Base-by-base conservation (phyloP, 2,113 vertebrate species). In the Zosterops lateralis region DNA sequence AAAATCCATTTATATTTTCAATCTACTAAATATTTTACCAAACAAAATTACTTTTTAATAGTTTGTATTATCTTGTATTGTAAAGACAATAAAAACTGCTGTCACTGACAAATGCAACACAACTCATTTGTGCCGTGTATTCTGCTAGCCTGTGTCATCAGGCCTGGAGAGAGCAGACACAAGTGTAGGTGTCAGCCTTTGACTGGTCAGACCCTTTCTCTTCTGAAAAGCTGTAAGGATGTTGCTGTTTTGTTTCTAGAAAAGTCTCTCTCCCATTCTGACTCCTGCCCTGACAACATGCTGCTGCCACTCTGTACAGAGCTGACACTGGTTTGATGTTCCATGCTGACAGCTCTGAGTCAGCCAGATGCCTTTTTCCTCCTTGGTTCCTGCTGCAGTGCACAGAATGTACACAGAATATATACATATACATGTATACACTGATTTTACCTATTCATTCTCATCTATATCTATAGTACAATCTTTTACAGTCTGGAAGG, bases 1-100 rank as follows among this genome's bases (percentile, higher is more conserved):
- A 94, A 87, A 44, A 79, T 76, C n/a, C 34, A 38, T 90, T 83
- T 95, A 89, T 91, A 94, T 92, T 96, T 94, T 94, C 81, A 86
- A 76, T 78, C 54, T 53, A 65, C 32, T 71, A 44, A 93, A 87
- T 93, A 93, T 96, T 96, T 96, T 94, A 76, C 38, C 40, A 77
- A 87, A n/a, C 48, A 66, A 84, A 87, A 85, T 53, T 22, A 64
- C 29, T 92, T 92, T 62, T 67, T 72, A 87, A 77, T 77, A 78
- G 7, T 91, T 93, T 72, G 31, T 82, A 79, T 92, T 84, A 61
- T 40, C n/a, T 77, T 81, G 47, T 87, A 48, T 84, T 81, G 26
- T 81, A 77, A 87, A 77, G 66, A 51, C 45, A 94, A 89, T 94
- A 84, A 95, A 96, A 83, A 60, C 72, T 86, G 58, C 25, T 70